These are phyloP conservation scores for Holcopasites calliopsidis DNA, from an alignment of 1,140 invertebrate species.

Conservation along the genomic window DNA sequence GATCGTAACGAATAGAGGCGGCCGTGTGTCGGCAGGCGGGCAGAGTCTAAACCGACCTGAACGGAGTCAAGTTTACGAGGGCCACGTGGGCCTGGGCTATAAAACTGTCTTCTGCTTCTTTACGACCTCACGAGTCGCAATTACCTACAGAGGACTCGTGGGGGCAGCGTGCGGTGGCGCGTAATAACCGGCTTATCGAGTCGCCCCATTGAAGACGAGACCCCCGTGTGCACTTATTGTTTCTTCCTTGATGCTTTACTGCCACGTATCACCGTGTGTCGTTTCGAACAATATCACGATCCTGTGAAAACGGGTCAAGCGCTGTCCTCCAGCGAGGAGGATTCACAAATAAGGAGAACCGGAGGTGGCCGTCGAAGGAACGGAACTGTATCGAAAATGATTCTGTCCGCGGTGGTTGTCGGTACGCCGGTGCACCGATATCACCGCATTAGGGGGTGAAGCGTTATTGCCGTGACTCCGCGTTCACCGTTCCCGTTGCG, in stretches of 20 bases:
- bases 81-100: slow-evolving; percentile 76
- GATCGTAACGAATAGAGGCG: slow-evolving; percentile 59
- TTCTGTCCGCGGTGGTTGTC: neutral
- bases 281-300: neutral
- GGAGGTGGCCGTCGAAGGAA: neutral
- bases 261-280: slow-evolving; percentile 5
- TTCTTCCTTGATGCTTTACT: neutral
- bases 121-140: slow-evolving; percentile 69
- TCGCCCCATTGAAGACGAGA: slow-evolving; percentile 61
- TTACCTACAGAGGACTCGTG: slow-evolving; percentile 69
- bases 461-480: slow-evolving; percentile 45
- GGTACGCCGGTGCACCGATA: slow-evolving; percentile 25
- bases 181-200: slow-evolving; percentile 60
- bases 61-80: slow-evolving; percentile 70
- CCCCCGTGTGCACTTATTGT: slow-evolving; percentile 30
- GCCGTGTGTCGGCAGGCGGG: slow-evolving; percentile 44
- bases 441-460: slow-evolving; percentile 55
- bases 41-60: slow-evolving; percentile 51
- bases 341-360: neutral
- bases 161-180: slow-evolving; percentile 66
- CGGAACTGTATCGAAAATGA: neutral
- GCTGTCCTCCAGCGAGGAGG: neutral
- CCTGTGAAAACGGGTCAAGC: neutral
- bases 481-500: slow-evolving; percentile 70
- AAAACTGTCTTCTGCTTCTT: slow-evolving; percentile 78